Evolutionary conservation across 2,797 vertebrate genomes (phyloP), one percentile per base, ranked within the genome.

Genomic region (Threskiornis aethiopicus): DNA sequence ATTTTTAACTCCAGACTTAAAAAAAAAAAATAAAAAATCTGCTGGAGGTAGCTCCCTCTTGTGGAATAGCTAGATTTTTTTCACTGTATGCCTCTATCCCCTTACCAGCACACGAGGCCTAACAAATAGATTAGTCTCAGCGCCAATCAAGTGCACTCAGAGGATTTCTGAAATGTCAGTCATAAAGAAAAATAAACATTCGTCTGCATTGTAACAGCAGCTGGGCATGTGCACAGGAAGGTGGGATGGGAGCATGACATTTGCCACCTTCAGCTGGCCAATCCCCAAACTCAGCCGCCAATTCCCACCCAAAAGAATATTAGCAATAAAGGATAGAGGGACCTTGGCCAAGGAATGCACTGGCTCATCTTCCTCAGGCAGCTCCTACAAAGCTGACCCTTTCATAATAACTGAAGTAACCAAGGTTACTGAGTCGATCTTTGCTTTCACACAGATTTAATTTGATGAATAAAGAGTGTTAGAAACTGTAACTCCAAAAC

Each of bases 41-140:
- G 49, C 76, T 75, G 51, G 8, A 85, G 42, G 17, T 70, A 93
- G 78, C 92, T 93, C 87, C 90, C 90, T 90, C 93, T 96, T 71
- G 93, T 96, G 88, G 93, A 92, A 86, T 4, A 86, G 11, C 11
- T 58, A 46, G 13, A 20, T 26, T 71, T 80, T 90, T 89, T 84
- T 52, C 66, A 37, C 12, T 33, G 28, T 25, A 57, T 31, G 14
- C 10, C 67, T 67, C 21, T 58, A 72, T 12, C 5, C 31, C 31
- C 25, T 73, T 25, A 75, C 16, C 33, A 66, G 65, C 49, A 87
- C 20, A 39, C 7, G 71, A 87, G 15, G 55, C 13, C 21, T 75
- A 84, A 61, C 37, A 91, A 81, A 91, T 1, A 76, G 21, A n/a
- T 42, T 10, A 39, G n/a, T 66, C 37, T 69, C 67, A 73, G 37